Evolutionary conservation across 2,888 invertebrate genomes (phyloP).

Genomic region (Aspidapion aeneum): DNA sequence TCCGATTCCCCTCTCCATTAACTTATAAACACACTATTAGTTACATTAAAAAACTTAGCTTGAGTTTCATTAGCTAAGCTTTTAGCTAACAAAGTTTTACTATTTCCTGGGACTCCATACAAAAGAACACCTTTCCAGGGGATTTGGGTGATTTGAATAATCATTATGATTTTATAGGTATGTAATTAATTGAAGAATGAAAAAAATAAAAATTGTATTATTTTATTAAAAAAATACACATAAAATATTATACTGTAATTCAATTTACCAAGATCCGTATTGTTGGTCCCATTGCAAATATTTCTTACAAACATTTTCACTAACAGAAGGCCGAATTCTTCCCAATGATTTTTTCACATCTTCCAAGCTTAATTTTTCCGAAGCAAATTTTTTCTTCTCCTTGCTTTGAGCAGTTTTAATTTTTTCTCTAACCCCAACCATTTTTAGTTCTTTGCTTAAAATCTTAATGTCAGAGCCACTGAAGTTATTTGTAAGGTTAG

Average conservation of each 20-base stretch:
- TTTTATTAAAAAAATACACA: not conserved
- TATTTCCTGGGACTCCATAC: constrained; percentile 72
- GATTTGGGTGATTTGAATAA: too few relatives aligned
- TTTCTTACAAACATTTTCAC: constrained; percentile 50
- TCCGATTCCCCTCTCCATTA: constrained; percentile 97
- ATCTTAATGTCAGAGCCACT: constrained; percentile 87
- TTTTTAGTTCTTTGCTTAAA: constrained; percentile 85
- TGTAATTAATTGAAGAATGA: too few relatives aligned
- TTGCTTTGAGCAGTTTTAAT: constrained; percentile 26
- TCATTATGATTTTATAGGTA: too few relatives aligned
- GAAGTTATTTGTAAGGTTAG: constrained; percentile 65
- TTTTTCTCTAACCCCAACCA: constrained; percentile 67
- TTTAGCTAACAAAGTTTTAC: constrained; percentile 87
- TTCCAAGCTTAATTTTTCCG: constrained; percentile 48
- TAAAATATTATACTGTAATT: too few relatives aligned
- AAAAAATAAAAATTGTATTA: not conserved
- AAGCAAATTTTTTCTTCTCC: constrained; percentile 43
- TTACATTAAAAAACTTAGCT: constrained; percentile 85
- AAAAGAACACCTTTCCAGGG: constrained; percentile 74
- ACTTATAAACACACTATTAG: constrained; percentile 81
- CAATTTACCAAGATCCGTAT: not conserved
- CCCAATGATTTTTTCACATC: constrained; percentile 37
- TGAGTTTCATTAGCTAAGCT: constrained; percentile 79
- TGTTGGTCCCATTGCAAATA: constrained; percentile 56
- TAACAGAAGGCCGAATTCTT: constrained; percentile 58